Base-by-base conservation (phyloP, 2,888 invertebrate genomes). In the Mythimna impura region DNA sequence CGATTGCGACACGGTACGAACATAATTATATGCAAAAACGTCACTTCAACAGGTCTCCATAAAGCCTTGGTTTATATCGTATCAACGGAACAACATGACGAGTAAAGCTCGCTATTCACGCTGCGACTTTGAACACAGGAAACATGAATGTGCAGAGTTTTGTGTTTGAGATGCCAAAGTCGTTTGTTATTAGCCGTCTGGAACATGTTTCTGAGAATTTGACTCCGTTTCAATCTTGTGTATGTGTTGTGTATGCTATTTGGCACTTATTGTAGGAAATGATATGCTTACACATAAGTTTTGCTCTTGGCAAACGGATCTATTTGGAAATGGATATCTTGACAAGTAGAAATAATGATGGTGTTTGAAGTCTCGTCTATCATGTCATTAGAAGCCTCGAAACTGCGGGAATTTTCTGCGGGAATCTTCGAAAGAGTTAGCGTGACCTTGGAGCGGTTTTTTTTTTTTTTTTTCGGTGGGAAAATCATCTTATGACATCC, bases 31-130 rank as follows among this genome's bases (percentile, higher is more conserved):
- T 83, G 82, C 86, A 87, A 86, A 88, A 87, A 84, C 86, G 77
- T 78, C 74, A 71, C 87, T 83, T 90, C 90, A 90, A 89, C 89
- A 89, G 88, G 89, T 90, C 86, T 76, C 73, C 57, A 72, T 77
- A 76, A 80, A 80, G 74, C 75, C 71, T 66, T 65, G 78, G 76
- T 88, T 88, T 88, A 89, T 85, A 82, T 79, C 72, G 36, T 77
- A 81, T 76, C 72, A 81, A 66, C 80, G 80, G 71, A 84, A 85
- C 86, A 81, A 84, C 84, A 79, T 73, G 68, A 71, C 73, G 64
- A 34, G 47, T 83, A 86, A 83, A 68, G 82, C 82, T 17, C n/a
- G 58, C 73, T 76, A 64, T 84, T 80, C 81, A 80, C 40, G 69
- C 52, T 34, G 40, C 80, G 80, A 80, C 61, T 75, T 68, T 9